Evolutionary conservation across 1,140 invertebrate genomes (phyloP), one percentile per base, ranked within the genome.

Genomic region (Philotrypesis tridentata): DNA sequence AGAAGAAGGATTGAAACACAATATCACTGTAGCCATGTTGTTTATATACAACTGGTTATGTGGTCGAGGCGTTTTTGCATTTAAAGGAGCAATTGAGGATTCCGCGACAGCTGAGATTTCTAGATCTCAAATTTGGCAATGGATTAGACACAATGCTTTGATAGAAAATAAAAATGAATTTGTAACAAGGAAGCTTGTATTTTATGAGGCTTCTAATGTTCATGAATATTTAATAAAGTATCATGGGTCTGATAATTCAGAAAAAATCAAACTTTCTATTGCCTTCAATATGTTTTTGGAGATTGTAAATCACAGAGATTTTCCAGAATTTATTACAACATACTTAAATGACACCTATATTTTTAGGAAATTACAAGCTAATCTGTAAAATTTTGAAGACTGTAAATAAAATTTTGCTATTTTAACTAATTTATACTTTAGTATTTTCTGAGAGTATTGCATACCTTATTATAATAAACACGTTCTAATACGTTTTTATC

Each of bases 81-180:
- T 94, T 80, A 93, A 93, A 63, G 94, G 94, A 21, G 91, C 93
- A 40, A 93, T 96, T 67, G 95, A 96, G 87, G 95, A 96, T 88
- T 95, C 95, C 0, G 95, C 95, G 7, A 96, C 95, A 0, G 95
- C 95, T 5, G 95, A 96, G 89, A 96, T 96, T 84, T 95, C 94
- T 5, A 92, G 95, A 67, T 93, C 92, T 17, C 94, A 96, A 90
- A 92, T 96, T 48, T 96, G 95, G 95, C 95, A 96, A 88, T 96
- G 95, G 94, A 94, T 96, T 77, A 89, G 93, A 80, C 94, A 95
- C 86, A 88, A 92, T 74, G 87, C 85, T 0, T 82, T 81, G 25
- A 85, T 94, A 61, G 93, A 94, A 88, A 91, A 92, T 60, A 85
- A 86, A 7, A 85, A 88, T 12, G 78, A 88, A 76, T 81, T 83